Percentiles rank a stretch among this genome's conserved stretches.
Conservation (phyloP, 37 sponge, comb jelly and placozoan species). For the Bolinopsis microptera region DNA sequence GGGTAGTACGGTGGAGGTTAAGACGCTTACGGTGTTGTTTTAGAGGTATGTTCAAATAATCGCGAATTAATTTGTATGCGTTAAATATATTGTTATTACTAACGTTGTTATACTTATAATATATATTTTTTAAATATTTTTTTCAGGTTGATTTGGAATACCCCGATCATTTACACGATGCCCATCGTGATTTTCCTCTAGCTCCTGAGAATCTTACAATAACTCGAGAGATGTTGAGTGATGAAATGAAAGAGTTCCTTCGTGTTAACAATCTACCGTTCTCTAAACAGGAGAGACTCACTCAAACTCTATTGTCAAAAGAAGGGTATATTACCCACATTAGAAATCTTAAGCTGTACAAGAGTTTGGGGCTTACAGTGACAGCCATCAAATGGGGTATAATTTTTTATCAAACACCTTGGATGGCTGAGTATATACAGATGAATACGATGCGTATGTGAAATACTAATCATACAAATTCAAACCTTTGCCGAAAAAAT, state of each 20-base stretch:
- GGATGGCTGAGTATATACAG: constrained; percentile 1
- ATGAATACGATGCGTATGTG: no score
- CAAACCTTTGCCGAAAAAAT: no score
- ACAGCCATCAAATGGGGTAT: neutral
- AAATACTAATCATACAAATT: no score
- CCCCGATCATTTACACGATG: neutral
- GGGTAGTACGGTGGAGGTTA: no score
- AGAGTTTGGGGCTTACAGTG: neutral
- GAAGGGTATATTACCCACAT: neutral
- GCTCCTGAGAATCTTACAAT: constrained; percentile 1
- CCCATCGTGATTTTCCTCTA: constrained; percentile 7
- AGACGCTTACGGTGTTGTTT: neutral
- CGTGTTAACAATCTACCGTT: neutral
- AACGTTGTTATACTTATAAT: no score
- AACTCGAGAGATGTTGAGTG: neutral
- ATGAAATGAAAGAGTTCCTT: constrained; percentile 1
- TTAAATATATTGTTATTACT: no score
- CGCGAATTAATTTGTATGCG: no score
- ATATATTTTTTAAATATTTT: no score
- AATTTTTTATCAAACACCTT: neutral
- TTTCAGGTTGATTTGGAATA: neutral
- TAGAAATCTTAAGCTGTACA: neutral
- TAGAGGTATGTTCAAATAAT: constrained; percentile 9
- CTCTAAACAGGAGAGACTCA: neutral
- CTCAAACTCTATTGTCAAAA: constrained; percentile 13